Evolutionary conservation across 2,113 vertebrate species (phyloP).

Genomic region (Actenoides lindsayi): DNA sequence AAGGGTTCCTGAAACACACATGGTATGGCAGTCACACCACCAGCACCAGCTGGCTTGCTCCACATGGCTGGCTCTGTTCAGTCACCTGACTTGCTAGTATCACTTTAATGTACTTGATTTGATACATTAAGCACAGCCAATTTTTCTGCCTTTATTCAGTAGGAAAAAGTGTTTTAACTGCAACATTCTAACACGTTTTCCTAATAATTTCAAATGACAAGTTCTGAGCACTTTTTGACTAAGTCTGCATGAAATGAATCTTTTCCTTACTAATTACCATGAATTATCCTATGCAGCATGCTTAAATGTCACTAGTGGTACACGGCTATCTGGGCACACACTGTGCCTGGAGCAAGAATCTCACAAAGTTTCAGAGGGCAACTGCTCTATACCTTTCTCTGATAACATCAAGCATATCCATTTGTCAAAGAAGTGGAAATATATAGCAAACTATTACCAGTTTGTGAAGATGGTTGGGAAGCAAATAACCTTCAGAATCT

Average conservation of each 20-base stretch:
- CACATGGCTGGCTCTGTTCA: not conserved
- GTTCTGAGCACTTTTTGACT: not conserved
- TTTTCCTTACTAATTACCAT: not conserved
- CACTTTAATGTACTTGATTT: not conserved
- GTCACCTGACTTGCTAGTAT: not conserved
- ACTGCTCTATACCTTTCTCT: not conserved
- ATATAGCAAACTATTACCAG: not conserved
- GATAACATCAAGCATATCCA: not conserved
- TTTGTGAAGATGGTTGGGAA: not conserved
- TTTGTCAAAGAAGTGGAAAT: not conserved
- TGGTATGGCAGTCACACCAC: not conserved
- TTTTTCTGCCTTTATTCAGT: not conserved
- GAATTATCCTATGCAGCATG: not conserved
- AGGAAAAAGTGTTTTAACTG: not conserved
- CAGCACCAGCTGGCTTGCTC: not conserved
- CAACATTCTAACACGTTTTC: not conserved
- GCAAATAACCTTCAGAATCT: not conserved
- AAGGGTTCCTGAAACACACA: accelerated
- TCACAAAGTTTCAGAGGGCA: not conserved
- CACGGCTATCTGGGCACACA: not conserved
- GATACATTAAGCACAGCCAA: not conserved
- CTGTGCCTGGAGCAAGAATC: not conserved
- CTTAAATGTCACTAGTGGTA: not conserved
- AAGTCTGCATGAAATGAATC: not conserved
- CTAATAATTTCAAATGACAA: not conserved